Evolutionary conservation across 2,797 vertebrate species (phyloP), one percentile per base, ranked within the genome.

Genomic region (Sebastes hubbsi): DNA sequence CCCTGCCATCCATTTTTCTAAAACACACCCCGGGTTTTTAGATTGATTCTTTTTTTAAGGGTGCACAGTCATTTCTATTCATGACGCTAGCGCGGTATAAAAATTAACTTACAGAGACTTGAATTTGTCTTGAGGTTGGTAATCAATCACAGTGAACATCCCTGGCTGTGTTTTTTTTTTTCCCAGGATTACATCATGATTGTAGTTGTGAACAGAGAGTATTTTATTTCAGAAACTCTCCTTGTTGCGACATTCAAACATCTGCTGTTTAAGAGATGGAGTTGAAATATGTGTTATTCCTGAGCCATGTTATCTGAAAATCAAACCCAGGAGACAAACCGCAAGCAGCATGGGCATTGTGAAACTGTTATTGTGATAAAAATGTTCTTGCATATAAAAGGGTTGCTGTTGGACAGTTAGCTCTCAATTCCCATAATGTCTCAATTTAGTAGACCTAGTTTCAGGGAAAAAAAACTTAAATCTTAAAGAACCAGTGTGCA

Each of bases 221-320:
- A 14, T 77, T 83, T 64, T n/a, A 60, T 75, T 86, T 42, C 3
- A 56, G 20, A 65, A 56, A 25, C 11, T 55, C 12, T 56, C 9
- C 63, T 30, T 12, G 18, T 69, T 56, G 29, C 59, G 70, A 56
- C 70, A 16, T 20, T 30, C 3, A 75, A 34, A 11, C 12, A 78
- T 66, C 61, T 72, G 16, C 62, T 73, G 38, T 70, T 83, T 72
- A n/a, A 60, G 20, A 56, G 11, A 24, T 42, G 3, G 20, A 52
- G 11, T 27, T 42, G 3, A 76, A 82, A 66, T 61, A 16, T 55
- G 18, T 68, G 11, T 61, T 22, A 68, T 49, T 60, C 6, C 59
- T 52, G 54, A 55, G 6, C 54, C 25, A 11, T 30, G 22, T 55
- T 52, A 22, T 63, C 29, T 22, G 5, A 36, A 46, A 72, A 64